Evolutionary conservation across 2,797 vertebrate genomes (phyloP), one percentile per base, ranked within the genome.

Genomic region (Benthosema pterotum): DNA sequence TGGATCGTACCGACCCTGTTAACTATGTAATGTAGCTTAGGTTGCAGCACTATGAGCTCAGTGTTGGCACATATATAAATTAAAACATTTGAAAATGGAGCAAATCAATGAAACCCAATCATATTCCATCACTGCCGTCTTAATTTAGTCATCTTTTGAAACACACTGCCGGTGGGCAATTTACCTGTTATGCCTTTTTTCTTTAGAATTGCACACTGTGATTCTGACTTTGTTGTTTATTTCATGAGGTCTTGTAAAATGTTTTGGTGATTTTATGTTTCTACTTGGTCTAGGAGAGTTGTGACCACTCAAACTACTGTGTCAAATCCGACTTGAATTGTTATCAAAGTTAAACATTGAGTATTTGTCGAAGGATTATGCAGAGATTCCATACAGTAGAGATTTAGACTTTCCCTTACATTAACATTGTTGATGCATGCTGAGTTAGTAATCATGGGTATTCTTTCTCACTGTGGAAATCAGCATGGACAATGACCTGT

Each of bases 211-310:
- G 8, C 3, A 42, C 52, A 17, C 59, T 2, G 52, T 22, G 2
- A 19, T 25, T 38, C 32, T 0, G 11, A 47, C 7, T 13, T 22
- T 25, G 5, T 48, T n/a, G 42, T 57, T 60, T 48, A 42, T 75
- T 74, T 77, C 58, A 66, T 67, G 56, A 74, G 74, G 67, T 78
- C 64, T 42, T 71, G 22, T 68, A 32, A 59, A 45, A 43, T 59
- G 18, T 49, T 38, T 32, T 53, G 13, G 5, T 9, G 12, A 28
- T 32, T 14, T 74, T n/a, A 14, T 7, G 59, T 58, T 67, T 16
- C 5, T 19, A n/a, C 38, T 63, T 38, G 28, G 25, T 52, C 51
- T 52, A 32, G 52, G 17, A 56, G 28, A 50, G 22, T 25, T 49
- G 18, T 46, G 55, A 42, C 32, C 28, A 16, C 46, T 19, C 32